Evolutionary conservation across 2,113 vertebrate species (phyloP), one percentile per base, ranked within the genome.

Genomic region (Hippocampus zosterae): DNA sequence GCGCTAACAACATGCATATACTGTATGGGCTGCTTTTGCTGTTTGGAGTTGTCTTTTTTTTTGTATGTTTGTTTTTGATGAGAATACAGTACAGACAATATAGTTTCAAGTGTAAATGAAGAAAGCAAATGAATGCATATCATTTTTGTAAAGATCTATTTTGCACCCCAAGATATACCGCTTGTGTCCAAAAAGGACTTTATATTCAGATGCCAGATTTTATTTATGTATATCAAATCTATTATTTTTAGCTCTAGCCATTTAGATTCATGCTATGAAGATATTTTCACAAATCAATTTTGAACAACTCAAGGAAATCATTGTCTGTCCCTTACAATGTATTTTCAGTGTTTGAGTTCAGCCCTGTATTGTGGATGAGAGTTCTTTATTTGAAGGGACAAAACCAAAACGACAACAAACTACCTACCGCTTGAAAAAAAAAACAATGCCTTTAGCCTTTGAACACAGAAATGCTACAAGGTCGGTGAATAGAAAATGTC

Each of bases 351-450:
- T 72, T 77, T 53, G 67, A 61, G 48, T 73, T 25, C 46, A 12
- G 23, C 27, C 12, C 21, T 25, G 29, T 37, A 8, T 40, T 57
- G 55, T 57, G 57, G 60, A 63, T 21, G 4, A 19, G 61, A 63
- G 60, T 79, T 72, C 25, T 71, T 56, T 67, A 65, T 77, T 82
- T 69, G 55, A 72, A 74, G 67, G 48, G 60, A 70, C 80, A n/a
- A 61, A 72, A 75, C 72, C 80, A 83, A 81, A 84, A 79, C 67
- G 75, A 78, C 77, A 84, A 81, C 80, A 66, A 60, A 82, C 84
- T 87, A 88, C 77, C 81, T 87, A 77, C 71, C 81, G 77, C 52
- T 78, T 77, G 48, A 8, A 21, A 5, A 19, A 11, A 33, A 33
- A 37, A 16, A 10, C 81, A 78, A 83, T 50, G 68, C 72, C 67